These are phyloP conservation scores for Sebastes schlegelii DNA, from an alignment of 2,113 vertebrate species.

Conservation along the genomic window DNA sequence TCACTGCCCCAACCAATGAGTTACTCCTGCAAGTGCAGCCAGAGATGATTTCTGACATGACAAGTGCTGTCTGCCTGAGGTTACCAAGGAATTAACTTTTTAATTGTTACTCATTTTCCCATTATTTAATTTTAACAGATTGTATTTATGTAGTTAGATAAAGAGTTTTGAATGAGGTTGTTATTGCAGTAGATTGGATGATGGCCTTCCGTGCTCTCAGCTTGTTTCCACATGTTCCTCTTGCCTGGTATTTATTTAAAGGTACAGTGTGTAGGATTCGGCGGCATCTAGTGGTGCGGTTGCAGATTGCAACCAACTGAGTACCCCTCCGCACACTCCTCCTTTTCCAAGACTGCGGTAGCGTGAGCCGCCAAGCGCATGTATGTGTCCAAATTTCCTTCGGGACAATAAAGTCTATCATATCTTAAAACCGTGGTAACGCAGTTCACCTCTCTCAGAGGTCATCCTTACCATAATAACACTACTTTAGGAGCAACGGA, in stretches of 20 bases:
- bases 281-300: too few species aligned
- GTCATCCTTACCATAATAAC: too few species aligned
- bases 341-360: too few species aligned
- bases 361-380: too few species aligned
- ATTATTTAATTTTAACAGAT: constrained; percentile 15
- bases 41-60: background rate
- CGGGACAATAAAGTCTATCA: too few species aligned
- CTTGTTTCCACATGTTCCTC: background rate
- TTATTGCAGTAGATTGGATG: background rate
- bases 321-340: too few species aligned
- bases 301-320: too few species aligned
- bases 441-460: too few species aligned
- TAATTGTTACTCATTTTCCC: background rate
- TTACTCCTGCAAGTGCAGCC: background rate
- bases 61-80: background rate
- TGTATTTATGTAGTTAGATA: background rate
- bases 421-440: too few species aligned
- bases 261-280: too few species aligned
- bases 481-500: too few species aligned
- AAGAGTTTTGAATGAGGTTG: background rate
- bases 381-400: too few species aligned
- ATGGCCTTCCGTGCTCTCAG: background rate
- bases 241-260: constrained; percentile 15
- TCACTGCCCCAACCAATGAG: background rate
- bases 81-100: constrained; percentile 8